phyloP scores from a whole-genome alignment of 2,113 vertebrate genomes.

The Boleophthalmus pectinirostris region DNA sequence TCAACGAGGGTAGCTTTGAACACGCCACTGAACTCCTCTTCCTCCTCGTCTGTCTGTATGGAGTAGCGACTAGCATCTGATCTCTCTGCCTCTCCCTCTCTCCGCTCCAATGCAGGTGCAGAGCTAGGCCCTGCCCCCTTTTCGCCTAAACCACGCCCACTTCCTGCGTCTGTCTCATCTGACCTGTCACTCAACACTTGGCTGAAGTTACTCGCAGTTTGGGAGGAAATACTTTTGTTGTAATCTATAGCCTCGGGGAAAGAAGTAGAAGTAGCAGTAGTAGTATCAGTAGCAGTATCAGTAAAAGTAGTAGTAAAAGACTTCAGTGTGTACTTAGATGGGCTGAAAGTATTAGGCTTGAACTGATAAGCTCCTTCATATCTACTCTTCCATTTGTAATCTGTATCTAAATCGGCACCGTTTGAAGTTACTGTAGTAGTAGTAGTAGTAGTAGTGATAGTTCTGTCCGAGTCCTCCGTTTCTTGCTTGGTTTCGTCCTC shows the following conservation, averaged over 20 bases:
- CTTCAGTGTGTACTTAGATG: conserved; percentile 15
- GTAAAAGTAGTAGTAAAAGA: background rate
- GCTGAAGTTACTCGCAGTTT: conserved; percentile 11
- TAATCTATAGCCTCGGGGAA: conserved; percentile 11
- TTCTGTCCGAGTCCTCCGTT: conserved; percentile 3
- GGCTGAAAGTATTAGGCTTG: background rate
- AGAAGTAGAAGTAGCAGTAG: background rate
- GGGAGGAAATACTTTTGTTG: conserved; percentile 22
- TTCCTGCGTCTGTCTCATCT: conserved; percentile 27
- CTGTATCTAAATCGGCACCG: background rate
- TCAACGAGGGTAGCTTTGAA: conserved; percentile 74
- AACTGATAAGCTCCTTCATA: conserved; percentile 39
- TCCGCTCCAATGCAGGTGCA: conserved; percentile 54
- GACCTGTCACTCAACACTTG: conserved; percentile 41
- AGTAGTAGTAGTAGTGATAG: background rate
- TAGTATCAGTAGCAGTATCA: background rate
- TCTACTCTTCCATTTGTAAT: conserved; percentile 41
- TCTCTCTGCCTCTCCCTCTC: conserved; percentile 24
- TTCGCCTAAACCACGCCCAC: conserved; percentile 45
- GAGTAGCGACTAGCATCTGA: background rate
- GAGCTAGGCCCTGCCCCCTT: conserved; percentile 60
- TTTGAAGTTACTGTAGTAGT: conserved; percentile 14
- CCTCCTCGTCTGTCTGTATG: conserved; percentile 14
- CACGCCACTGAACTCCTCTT: conserved; percentile 49
- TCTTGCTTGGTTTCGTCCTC: background rate